phyloP scores from a whole-genome alignment of 2,888 invertebrate species.

The Liposcelis brunnea region DNA sequence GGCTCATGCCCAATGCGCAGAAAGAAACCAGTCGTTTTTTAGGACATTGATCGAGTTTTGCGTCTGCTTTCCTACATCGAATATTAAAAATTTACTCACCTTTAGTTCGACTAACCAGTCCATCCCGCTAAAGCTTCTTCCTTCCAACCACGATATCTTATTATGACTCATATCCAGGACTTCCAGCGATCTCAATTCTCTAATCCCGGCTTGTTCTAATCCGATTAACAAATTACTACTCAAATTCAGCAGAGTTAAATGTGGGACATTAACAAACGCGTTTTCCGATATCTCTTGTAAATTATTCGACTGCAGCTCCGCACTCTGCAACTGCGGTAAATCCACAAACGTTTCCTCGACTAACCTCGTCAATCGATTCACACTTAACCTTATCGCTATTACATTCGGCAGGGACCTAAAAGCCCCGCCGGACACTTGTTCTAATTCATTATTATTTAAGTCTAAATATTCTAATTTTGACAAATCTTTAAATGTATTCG shows the following conservation, averaged over 20 bases:
- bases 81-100: constrained; percentile 22
- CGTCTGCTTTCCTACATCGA: too few species aligned
- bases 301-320: constrained; percentile 67
- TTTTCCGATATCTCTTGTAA: constrained; percentile 51
- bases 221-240: constrained; percentile 62
- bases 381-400: constrained; percentile 43
- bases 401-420: constrained; percentile 44
- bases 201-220: constrained; percentile 57
- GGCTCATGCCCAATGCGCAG: too few species aligned
- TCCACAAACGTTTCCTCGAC: constrained; percentile 61
- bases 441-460: constrained; percentile 65
- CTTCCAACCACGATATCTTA: constrained; percentile 43
- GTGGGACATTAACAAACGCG: constrained; percentile 61
- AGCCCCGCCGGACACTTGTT: constrained; percentile 52
- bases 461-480: constrained; percentile 54
- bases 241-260: constrained; percentile 63
- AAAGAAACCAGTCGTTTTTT: too few species aligned
- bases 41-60: too few species aligned
- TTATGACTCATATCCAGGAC: constrained; percentile 74
- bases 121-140: constrained; percentile 51
- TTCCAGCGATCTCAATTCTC: constrained; percentile 58
- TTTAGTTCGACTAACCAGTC: constrained; percentile 76
- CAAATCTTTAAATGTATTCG: constrained; percentile 54
- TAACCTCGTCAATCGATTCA: constrained; percentile 28
- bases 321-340: constrained; percentile 49